A percentile compares a stretch with the other conserved stretches of the same genome.
Conservation (phyloP, 2,797 vertebrate species). For the Bovichtus diacanthus region DNA sequence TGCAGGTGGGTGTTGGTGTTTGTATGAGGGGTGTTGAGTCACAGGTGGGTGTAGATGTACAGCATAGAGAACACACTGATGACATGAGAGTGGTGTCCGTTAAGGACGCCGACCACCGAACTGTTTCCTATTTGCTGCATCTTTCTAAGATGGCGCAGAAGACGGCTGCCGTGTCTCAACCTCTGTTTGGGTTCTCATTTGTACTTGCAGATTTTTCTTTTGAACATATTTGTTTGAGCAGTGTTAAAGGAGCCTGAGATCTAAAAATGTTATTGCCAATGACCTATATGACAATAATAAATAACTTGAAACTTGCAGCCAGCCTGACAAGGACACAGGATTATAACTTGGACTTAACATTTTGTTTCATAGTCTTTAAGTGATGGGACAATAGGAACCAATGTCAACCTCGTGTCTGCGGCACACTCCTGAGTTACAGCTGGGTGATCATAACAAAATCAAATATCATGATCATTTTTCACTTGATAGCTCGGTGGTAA, state of each 20-base stretch:
- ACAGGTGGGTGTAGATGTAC: not conserved
- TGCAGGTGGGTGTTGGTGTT: conserved; percentile 86
- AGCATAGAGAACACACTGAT: not conserved
- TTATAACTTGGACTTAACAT: not conserved
- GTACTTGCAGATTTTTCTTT: not conserved
- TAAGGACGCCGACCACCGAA: not conserved
- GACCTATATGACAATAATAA: too few relatives aligned
- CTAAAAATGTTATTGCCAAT: too few relatives aligned
- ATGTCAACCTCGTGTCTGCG: not conserved
- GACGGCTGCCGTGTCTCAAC: not conserved
- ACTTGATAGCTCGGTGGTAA: not conserved
- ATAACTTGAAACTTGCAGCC: not conserved
- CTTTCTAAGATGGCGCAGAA: not conserved
- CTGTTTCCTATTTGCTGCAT: not conserved
- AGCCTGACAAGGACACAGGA: not conserved
- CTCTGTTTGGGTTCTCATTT: not conserved
- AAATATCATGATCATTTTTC: not conserved
- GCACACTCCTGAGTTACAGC: not conserved
- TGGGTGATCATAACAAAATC: not conserved
- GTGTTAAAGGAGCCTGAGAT: not conserved
- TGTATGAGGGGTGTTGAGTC: conserved; percentile 2
- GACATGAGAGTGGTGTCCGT: not conserved
- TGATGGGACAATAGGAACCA: not conserved
- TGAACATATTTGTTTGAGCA: not conserved
- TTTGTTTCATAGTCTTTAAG: not conserved